Base-by-base conservation (phyloP, 2,888 invertebrate species). In the Atethmia centrago region DNA sequence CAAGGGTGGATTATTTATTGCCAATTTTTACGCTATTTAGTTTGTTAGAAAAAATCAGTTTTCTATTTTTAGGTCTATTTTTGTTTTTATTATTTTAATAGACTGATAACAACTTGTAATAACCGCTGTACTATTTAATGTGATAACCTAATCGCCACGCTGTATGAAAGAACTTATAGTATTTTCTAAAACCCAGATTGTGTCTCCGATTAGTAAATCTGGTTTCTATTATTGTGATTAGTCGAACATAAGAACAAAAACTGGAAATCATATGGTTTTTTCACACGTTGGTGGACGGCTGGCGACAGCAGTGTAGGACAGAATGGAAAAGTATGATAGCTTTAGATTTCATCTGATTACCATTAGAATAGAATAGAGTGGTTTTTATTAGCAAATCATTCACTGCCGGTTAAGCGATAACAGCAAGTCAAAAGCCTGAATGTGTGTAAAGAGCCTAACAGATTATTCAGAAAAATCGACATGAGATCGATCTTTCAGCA, bases 401-500 rank as follows among this genome's bases (percentile, higher is more conserved):
- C 36, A 8, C n/a, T n/a, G 14, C 28, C 8, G 16, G 1, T 4
- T 16, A 40, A n/a, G n/a, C 36, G n/a, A 36, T n/a, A n/a, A 16
- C 25, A 1, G 12, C 21, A 21, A 12, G 8, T 19, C 3, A 28
- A 45, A 25, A 45, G 12, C 10, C 25, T 12, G 19, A 45, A 62
- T 45, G 28, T 45, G 21, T 63, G 45, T 31, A 31, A 31, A 31
- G 31, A 31, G 31, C 31, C 31, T 3, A 31, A 31, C 31, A 31
- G 3, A 31, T 3, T 31, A 4, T 31, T 31, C 4, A 31, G 2
- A 31, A 45, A 45, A 45, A 12, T 72, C 56, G 5, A 28, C 1
- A 8, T 73, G 55, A 28, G 71, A 40, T 28, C 25, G 56, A 19
- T 73, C 28, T 73, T 73, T 73, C 7, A 71, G 25, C 56, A 73